phyloP scores from a whole-genome alignment of 2,113 vertebrate species.

The Menidia beryllina region DNA sequence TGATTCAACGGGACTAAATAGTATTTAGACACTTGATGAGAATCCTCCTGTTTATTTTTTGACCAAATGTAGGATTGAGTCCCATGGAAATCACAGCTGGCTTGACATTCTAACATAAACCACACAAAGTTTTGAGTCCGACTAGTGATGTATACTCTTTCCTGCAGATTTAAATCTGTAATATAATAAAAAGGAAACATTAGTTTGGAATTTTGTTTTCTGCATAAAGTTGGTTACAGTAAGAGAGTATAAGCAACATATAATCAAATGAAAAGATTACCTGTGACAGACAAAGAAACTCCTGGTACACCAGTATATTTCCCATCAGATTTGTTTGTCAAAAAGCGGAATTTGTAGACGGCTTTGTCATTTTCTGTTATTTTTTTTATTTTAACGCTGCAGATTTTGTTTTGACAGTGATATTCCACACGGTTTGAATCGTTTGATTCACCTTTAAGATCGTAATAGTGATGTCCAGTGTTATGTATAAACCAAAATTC shows the following conservation, averaged over 20 bases:
- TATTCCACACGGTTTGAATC: neutral
- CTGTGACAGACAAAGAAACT: conserved; percentile 32
- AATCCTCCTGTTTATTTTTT: too few relatives aligned
- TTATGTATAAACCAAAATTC: conserved; percentile 1
- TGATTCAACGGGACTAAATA: too few relatives aligned
- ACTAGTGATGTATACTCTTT: neutral
- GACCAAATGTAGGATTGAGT: too few relatives aligned
- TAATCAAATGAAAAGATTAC: conserved; percentile 2
- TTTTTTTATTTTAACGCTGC: conserved; percentile 4
- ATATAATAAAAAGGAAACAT: neutral
- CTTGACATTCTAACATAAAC: too few relatives aligned
- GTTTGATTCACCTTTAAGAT: neutral
- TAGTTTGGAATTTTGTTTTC: too few relatives aligned
- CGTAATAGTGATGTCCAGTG: neutral
- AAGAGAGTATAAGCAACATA: neutral
- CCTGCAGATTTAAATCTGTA: neutral
- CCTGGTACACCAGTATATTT: neutral
- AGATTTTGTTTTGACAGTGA: rapidly evolving
- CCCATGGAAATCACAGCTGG: too few relatives aligned
- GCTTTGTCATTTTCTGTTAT: conserved; percentile 11
- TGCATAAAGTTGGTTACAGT: too few relatives aligned
- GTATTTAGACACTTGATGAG: too few relatives aligned
- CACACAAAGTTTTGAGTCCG: too few relatives aligned
- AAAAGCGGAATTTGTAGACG: conserved; percentile 25
- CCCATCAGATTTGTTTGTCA: neutral